These are phyloP conservation scores for Corydoras maculifer DNA, from an alignment of 2,113 vertebrate genomes.

Conservation along the genomic window DNA sequence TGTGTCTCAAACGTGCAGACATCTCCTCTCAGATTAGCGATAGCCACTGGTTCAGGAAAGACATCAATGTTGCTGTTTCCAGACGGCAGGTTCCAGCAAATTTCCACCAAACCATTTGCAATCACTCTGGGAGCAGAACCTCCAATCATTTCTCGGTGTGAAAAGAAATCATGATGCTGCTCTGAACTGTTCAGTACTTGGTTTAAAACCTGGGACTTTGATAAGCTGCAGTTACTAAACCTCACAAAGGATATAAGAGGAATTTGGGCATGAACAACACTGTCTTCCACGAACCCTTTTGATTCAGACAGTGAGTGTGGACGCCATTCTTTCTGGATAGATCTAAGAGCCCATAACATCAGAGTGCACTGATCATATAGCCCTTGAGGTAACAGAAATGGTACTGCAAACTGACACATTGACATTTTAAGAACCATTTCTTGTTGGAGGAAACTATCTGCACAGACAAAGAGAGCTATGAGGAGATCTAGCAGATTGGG, in stretches of 20 bases:
- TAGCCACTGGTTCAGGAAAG: slow-evolving; percentile 50
- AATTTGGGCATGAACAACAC: slow-evolving; percentile 43
- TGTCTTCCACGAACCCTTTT: slow-evolving; percentile 42
- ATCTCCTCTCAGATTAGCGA: slow-evolving; percentile 61
- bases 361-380: slow-evolving; percentile 50
- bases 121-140: slow-evolving; percentile 45
- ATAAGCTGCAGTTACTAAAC: slow-evolving; percentile 56
- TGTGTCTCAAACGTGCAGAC: slow-evolving; percentile 46
- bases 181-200: slow-evolving; percentile 51
- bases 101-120: slow-evolving; percentile 61
- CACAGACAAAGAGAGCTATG: slow-evolving; percentile 58
- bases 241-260: slow-evolving; percentile 65
- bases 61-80: slow-evolving; percentile 33
- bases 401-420: slow-evolving; percentile 66
- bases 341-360: slow-evolving; percentile 63
- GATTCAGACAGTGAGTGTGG: slow-evolving; percentile 32
- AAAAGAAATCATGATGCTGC: slow-evolving; percentile 54
- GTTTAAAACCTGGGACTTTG: slow-evolving; percentile 67
- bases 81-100: slow-evolving; percentile 61
- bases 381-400: slow-evolving; percentile 59
- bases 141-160: slow-evolving; percentile 51
- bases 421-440: slow-evolving; percentile 64
- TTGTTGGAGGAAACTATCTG: slow-evolving; percentile 61
- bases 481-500: slow-evolving; percentile 59
- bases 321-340: slow-evolving; percentile 51